These are phyloP conservation scores for Drosophila tripunctata DNA, from an alignment of 2,888 invertebrate species.

Conservation along the genomic window DNA sequence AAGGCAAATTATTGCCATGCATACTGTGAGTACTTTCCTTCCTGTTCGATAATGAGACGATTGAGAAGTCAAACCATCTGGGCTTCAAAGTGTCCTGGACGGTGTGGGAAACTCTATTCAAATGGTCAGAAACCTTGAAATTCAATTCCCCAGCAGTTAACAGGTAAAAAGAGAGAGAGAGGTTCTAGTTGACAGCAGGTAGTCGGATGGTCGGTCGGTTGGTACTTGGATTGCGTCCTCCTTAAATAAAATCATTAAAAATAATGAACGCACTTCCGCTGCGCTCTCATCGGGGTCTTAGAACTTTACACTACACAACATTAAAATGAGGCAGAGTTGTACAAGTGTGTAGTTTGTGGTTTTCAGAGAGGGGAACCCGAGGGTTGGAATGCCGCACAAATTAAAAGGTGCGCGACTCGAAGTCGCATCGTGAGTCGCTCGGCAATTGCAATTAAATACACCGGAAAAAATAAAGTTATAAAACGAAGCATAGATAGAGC, in stretches of 20 bases:
- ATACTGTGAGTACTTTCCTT: slow-evolving; percentile 19
- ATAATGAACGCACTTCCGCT: slow-evolving; percentile 77
- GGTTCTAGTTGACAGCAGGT: slow-evolving; percentile 5
- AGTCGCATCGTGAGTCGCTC: slow-evolving; percentile 64
- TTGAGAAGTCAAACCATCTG: slow-evolving; percentile 32
- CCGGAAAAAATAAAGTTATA: not conserved
- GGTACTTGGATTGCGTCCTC: slow-evolving; percentile 25
- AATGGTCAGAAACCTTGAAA: slow-evolving; percentile 32
- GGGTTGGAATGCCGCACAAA: slow-evolving; percentile 68
- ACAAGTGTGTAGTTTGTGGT: slow-evolving; percentile 2
- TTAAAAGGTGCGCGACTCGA: slow-evolving; percentile 67
- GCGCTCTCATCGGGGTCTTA: slow-evolving; percentile 62
- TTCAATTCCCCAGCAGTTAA: slow-evolving; percentile 1
- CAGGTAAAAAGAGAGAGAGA: too few species aligned
- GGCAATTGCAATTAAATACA: slow-evolving; percentile 71
- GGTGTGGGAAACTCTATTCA: slow-evolving; percentile 39
- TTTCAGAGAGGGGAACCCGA: not conserved
- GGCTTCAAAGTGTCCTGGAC: slow-evolving; percentile 23
- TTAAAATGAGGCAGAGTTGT: slow-evolving; percentile 58
- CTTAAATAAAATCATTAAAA: slow-evolving; percentile 77
- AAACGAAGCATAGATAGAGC: not conserved
- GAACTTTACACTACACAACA: slow-evolving; percentile 66
- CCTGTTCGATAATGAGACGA: slow-evolving; percentile 4
- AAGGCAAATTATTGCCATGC: not conserved
- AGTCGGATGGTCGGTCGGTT: slow-evolving; percentile 17